Conservation (phyloP, 2,797 vertebrate genomes). For the Chelon auratus region DNA sequence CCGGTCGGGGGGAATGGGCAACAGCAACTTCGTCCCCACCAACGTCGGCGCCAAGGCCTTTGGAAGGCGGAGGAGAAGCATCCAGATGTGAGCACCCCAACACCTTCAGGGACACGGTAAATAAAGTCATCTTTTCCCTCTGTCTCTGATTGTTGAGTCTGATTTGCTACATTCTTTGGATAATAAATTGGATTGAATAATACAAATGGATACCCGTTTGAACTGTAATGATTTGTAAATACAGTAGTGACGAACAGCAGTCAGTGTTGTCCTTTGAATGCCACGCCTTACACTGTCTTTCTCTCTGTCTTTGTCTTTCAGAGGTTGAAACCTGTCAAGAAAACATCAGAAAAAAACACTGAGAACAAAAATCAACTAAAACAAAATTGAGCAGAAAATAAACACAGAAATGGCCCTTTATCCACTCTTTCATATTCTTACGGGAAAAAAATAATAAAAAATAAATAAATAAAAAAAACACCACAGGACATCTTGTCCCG, state of each 20-base stretch:
- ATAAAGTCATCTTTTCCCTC: not conserved
- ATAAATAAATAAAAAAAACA: conserved; percentile 39
- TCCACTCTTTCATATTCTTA: conserved; percentile 75
- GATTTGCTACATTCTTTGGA: not conserved
- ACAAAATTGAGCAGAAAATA: conserved; percentile 61
- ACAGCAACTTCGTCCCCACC: conserved; percentile 92
- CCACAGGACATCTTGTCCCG: conserved; percentile 73
- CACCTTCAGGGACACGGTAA: conserved; percentile 78
- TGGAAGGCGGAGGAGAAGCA: conserved; percentile 91
- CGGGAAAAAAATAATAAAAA: conserved; percentile 56
- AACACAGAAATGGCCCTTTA: conserved; percentile 72
- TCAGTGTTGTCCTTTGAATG: not conserved
- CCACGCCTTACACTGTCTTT: not conserved
- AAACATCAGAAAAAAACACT: conserved; percentile 64
- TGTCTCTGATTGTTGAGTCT: not conserved
- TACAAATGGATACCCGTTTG: too few relatives aligned
- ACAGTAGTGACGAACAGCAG: not conserved
- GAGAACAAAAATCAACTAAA: conserved; percentile 69
- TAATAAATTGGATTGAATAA: too few relatives aligned
- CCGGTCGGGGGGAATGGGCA: conserved; percentile 92
- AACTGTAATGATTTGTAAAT: not conserved
- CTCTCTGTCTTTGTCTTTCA: conserved; percentile 53
- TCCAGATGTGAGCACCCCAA: conserved; percentile 78
- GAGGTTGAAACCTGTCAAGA: conserved; percentile 62
- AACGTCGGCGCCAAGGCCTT: conserved; percentile 93